These are phyloP conservation scores for Calvadosia cruxmelitensis DNA, from an alignment of 30 jellyfish, hydroid and myxozoan species.

Conservation along the genomic window DNA sequence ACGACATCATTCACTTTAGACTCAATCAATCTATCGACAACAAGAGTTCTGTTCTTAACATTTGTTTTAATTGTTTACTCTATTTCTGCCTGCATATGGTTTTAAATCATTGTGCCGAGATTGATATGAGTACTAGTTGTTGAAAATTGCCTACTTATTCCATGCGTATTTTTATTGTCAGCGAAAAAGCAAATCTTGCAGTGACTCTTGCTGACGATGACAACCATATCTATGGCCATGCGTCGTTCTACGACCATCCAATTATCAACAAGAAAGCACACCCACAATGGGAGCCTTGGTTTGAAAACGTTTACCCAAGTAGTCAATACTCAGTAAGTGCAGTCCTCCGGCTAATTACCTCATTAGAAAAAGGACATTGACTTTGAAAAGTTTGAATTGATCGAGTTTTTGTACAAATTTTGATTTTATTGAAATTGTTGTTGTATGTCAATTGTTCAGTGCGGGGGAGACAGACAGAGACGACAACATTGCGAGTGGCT, in stretches of 20 bases:
- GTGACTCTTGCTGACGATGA: constrained; percentile 65
- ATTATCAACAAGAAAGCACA: constrained; percentile 4
- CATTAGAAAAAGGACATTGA: neutral
- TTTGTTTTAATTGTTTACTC: too few relatives aligned
- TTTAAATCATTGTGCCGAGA: too few relatives aligned
- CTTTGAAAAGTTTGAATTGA: neutral
- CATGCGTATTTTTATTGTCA: constrained; percentile 5
- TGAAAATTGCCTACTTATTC: too few relatives aligned
- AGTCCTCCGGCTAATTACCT: neutral
- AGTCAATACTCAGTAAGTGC: constrained; percentile 37
- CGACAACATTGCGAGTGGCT: too few relatives aligned
- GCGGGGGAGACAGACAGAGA: too few relatives aligned
- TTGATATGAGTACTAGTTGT: too few relatives aligned
- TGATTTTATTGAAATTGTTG: neutral
- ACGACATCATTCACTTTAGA: too few relatives aligned
- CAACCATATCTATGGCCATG: constrained; percentile 59
- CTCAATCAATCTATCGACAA: too few relatives aligned
- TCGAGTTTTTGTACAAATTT: neutral
- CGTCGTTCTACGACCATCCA: constrained; percentile 82
- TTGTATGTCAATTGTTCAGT: too few relatives aligned
- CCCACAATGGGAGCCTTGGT: constrained; percentile 53
- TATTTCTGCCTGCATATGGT: too few relatives aligned
- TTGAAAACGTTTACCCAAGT: constrained; percentile 6
- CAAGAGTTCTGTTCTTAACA: too few relatives aligned
- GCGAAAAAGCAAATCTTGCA: constrained; percentile 89